Evolutionary conservation across 92 coral and sea anemone genomes (phyloP).

Genomic region (Montipora capitata): DNA sequence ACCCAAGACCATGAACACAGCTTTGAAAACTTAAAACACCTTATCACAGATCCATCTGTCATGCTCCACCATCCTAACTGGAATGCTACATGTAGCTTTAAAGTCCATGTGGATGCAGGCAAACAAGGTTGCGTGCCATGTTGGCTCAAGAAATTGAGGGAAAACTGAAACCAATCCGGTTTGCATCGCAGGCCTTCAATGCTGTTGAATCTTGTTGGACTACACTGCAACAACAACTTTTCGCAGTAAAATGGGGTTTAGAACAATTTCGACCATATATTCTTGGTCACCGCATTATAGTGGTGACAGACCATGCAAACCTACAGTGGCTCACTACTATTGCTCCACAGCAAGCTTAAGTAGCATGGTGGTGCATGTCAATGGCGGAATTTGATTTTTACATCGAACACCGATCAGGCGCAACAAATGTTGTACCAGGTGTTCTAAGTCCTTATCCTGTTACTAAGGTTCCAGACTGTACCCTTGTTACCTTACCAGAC

Average conservation of each 20-base stretch:
- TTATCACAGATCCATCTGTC: constrained; percentile 27
- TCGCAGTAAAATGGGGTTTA: constrained; percentile 16
- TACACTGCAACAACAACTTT: constrained; percentile 33
- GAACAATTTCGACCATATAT: background rate
- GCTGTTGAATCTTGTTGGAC: constrained; percentile 46
- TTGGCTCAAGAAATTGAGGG: constrained; percentile 19
- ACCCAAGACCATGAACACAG: constrained; percentile 20
- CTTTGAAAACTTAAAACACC: constrained; percentile 19
- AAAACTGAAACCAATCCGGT: constrained; percentile 23
- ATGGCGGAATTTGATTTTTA: constrained; percentile 71
- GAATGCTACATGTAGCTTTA: background rate
- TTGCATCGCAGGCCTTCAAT: constrained; percentile 48
- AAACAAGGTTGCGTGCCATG: constrained; percentile 37
- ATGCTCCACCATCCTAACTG: constrained; percentile 39
- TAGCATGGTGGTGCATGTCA: constrained; percentile 71
- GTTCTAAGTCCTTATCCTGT: constrained; percentile 52
- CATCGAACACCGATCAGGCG: constrained; percentile 59
- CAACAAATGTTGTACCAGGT: constrained; percentile 53
- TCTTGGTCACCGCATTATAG: background rate
- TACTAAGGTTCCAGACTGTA: constrained; percentile 28
- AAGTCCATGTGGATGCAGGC: constrained; percentile 30
- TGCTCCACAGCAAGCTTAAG: constrained; percentile 72
- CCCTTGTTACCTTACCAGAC: constrained; percentile 27
- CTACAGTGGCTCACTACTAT: constrained; percentile 66
- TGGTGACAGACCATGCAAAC: constrained; percentile 62